phyloP scores from a whole-genome alignment of 2,797 vertebrate species.

The Novumbra hubbsi region DNA sequence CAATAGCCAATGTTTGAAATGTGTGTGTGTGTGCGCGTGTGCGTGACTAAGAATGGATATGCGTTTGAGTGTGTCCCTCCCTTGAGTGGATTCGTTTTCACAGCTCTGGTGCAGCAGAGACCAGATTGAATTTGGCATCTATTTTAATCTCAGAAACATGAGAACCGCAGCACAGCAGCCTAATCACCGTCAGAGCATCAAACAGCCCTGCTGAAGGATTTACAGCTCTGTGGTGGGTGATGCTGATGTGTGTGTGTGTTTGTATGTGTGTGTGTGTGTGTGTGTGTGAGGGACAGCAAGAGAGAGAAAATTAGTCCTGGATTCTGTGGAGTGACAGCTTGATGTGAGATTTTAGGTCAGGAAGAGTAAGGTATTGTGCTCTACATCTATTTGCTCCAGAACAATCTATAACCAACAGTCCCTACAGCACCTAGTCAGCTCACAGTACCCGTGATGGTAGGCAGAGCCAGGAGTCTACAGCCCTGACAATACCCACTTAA shows the following conservation, averaged over 20 bases:
- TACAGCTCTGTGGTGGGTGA: background rate
- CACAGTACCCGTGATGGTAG: background rate
- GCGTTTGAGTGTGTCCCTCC: conserved; percentile 38
- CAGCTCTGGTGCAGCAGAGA: conserved; percentile 51
- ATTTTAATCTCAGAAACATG: conserved; percentile 55
- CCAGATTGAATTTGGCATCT: conserved; percentile 50
- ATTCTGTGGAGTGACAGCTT: background rate
- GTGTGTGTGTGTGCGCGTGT: conserved; percentile 10
- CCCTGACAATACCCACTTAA: background rate
- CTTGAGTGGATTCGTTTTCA: conserved; percentile 61
- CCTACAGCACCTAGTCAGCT: background rate
- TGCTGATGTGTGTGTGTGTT: conserved; percentile 15
- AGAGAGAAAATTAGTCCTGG: background rate
- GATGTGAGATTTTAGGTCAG: background rate
- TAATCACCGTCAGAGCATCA: conserved; percentile 40
- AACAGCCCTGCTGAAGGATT: conserved; percentile 17
- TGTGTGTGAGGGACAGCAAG: background rate
- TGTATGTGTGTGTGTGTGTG: background rate
- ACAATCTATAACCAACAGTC: background rate
- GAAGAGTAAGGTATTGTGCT: background rate
- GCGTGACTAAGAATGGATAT: conserved; percentile 36
- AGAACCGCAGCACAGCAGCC: conserved; percentile 35
- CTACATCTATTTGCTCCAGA: background rate
- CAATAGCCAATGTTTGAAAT: conserved; percentile 31
- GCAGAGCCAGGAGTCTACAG: background rate